Conservation (phyloP, 2,888 invertebrate genomes). For the Pilophorus perplexus region DNA sequence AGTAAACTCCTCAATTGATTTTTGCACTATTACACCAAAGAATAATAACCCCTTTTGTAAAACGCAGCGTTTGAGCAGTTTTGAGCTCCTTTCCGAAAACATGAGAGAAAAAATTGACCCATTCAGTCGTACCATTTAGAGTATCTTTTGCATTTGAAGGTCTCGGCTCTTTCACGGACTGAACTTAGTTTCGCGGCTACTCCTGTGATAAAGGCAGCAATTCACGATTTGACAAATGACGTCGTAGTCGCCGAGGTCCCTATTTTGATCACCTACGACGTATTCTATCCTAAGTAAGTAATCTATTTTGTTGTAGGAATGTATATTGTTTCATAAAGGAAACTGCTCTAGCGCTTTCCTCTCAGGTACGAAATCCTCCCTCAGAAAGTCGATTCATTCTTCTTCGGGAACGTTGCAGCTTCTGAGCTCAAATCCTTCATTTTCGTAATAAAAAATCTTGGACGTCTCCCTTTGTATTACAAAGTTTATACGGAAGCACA, state of each 20-base stretch:
- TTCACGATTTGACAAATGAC: not conserved
- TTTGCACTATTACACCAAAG: no score
- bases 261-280: not conserved
- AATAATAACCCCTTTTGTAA: no score
- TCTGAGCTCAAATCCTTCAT: not conserved
- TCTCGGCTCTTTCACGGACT: no score
- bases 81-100: no score
- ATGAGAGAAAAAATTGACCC: no score
- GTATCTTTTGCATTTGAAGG: no score
- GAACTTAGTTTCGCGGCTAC: no score
- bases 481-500: not conserved
- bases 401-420: not conserved
- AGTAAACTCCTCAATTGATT: no score
- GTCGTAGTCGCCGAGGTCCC: not conserved
- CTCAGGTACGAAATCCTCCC: constrained; percentile 2
- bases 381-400: no score
- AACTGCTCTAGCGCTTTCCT: not conserved
- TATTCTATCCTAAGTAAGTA: constrained; percentile 1
- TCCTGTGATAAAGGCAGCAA: no score
- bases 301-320: not conserved
- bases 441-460: constrained; percentile 2
- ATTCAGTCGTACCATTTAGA: no score
- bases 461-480: not conserved
- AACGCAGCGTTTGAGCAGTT: no score
- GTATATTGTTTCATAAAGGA: not conserved